phyloP scores from a whole-genome alignment of 2,113 vertebrate genomes.

The Elaphurus davidianus region DNA sequence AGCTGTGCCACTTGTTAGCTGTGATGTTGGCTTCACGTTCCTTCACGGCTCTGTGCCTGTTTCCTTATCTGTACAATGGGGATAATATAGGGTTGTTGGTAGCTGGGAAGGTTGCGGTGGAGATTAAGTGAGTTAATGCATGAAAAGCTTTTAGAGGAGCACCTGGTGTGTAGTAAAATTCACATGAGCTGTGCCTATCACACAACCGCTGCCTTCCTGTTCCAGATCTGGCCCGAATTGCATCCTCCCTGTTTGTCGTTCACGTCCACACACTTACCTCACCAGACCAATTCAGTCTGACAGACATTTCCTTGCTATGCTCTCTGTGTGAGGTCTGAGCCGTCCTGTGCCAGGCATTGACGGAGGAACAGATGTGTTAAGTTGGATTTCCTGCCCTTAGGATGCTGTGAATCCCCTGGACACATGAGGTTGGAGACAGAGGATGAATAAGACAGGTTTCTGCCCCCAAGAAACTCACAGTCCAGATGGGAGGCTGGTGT shows the following conservation, averaged over 20 bases:
- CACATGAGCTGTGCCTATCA: neutral
- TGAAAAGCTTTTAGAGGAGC: neutral
- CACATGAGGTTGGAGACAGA: neutral
- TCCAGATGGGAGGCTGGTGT: neutral
- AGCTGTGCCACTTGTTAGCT: neutral
- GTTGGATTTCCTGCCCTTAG: neutral
- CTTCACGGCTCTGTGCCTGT: neutral
- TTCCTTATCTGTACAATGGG: neutral
- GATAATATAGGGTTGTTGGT: neutral
- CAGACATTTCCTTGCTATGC: neutral
- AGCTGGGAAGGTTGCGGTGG: neutral
- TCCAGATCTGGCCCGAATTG: neutral
- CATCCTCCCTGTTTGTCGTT: neutral
- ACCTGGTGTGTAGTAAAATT: neutral
- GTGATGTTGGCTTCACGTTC: neutral
- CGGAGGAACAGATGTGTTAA: neutral
- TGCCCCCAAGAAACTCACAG: neutral
- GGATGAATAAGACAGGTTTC: neutral
- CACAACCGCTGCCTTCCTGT: neutral
- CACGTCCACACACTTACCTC: neutral
- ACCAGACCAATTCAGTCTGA: neutral
- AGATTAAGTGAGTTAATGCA: neutral
- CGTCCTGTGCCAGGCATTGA: neutral
- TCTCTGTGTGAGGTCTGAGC: neutral
- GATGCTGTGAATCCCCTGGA: neutral